A percentile compares a stretch with the other conserved stretches of the same genome.
Conservation (phyloP, 2,797 vertebrate genomes). For the Acomys russatus region DNA sequence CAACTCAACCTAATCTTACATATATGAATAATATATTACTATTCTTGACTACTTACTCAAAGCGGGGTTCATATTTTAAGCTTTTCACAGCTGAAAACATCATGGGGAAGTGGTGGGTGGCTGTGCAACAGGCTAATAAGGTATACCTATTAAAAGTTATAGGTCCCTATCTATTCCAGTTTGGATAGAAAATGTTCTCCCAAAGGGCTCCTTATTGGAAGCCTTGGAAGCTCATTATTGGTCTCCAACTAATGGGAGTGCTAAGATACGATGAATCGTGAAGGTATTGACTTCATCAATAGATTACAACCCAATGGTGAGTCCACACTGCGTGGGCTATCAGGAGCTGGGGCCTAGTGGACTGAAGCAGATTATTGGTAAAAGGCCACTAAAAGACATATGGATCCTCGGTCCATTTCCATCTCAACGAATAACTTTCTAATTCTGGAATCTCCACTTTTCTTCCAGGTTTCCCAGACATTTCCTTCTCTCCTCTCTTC, state of each 20-base stretch:
- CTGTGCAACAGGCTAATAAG: not conserved
- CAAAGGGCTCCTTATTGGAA: not conserved
- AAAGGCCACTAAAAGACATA: not conserved
- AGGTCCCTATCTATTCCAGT: not conserved
- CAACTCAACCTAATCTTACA: conserved; percentile 6
- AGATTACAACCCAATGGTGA: not conserved
- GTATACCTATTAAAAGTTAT: not conserved
- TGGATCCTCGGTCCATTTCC: not conserved
- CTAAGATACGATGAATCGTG: not conserved
- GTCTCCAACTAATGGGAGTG: not conserved
- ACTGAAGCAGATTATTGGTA: not conserved
- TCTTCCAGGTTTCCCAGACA: not conserved
- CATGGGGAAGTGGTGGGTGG: not conserved
- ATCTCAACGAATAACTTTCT: not conserved
- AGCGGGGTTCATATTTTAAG: not conserved
- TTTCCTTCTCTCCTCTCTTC: not conserved
- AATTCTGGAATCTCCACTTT: not conserved
- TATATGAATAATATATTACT: not conserved
- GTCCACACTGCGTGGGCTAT: not conserved
- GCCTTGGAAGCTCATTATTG: not conserved
- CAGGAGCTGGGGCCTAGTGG: not conserved
- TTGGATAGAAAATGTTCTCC: not conserved
- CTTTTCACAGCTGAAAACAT: not conserved
- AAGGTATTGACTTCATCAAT: not conserved
- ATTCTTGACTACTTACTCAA: conserved; percentile 11